phyloP scores from a whole-genome alignment of 2,797 vertebrate species.

The Eulemur rubriventer region DNA sequence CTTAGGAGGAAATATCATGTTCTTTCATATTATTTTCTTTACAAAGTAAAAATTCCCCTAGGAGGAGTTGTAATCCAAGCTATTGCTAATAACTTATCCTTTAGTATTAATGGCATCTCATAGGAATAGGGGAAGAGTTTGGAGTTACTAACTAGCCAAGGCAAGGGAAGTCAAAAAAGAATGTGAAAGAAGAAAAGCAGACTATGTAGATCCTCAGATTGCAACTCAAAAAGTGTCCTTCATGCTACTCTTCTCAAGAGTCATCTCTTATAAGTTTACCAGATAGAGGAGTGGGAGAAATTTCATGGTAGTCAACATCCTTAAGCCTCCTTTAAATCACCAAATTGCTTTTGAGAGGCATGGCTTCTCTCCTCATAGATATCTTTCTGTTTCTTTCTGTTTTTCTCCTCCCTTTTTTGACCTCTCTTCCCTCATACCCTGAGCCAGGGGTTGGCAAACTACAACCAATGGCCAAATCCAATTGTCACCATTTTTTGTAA shows the following conservation, averaged over 20 bases:
- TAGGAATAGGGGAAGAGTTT: background rate
- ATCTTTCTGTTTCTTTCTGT: background rate
- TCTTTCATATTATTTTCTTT: slow-evolving; percentile 43
- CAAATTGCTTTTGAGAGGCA: background rate
- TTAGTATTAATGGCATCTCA: background rate
- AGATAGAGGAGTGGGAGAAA: background rate
- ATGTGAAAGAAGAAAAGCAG: background rate
- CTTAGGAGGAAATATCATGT: slow-evolving; percentile 35
- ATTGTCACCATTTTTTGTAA: background rate
- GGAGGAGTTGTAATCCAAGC: background rate
- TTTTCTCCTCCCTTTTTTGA: background rate
- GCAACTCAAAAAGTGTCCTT: background rate
- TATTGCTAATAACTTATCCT: background rate
- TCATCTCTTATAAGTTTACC: background rate
- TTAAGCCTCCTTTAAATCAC: slow-evolving; percentile 21
- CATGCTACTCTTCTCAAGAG: background rate
- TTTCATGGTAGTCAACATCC: background rate
- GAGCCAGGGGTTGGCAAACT: background rate
- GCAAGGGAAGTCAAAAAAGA: background rate
- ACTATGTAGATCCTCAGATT: background rate
- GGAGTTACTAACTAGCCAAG: background rate
- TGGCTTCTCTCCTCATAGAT: background rate
- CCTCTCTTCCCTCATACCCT: background rate
- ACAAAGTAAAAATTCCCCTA: slow-evolving; percentile 17
- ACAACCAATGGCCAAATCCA: background rate